Conservation (phyloP, 2,888 invertebrate species). For the Selenia dentaria region DNA sequence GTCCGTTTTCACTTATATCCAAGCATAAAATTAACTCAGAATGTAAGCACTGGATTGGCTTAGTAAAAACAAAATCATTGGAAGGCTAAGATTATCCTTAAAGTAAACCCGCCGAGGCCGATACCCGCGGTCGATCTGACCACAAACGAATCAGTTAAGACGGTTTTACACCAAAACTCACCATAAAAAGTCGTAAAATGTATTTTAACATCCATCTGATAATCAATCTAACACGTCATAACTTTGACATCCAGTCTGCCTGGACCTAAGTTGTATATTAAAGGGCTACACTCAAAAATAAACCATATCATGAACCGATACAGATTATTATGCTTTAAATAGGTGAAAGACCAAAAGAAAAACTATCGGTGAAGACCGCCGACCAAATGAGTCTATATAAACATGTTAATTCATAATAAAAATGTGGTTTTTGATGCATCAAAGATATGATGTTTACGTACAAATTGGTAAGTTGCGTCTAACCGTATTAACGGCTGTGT, state of each 20-base stretch:
- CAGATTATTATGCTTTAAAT: slow-evolving; percentile 33
- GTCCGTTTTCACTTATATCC: too few relatives aligned
- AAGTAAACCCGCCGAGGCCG: slow-evolving; percentile 24
- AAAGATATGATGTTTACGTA: slow-evolving; percentile 65
- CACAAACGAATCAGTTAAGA: slow-evolving; percentile 73
- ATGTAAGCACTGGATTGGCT: too few relatives aligned
- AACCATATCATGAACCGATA: slow-evolving; percentile 37
- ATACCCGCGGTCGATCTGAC: slow-evolving; percentile 48
- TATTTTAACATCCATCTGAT: slow-evolving; percentile 85
- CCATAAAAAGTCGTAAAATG: slow-evolving; percentile 82
- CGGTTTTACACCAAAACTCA: slow-evolving; percentile 71
- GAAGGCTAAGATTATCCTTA: slow-evolving; percentile 26
- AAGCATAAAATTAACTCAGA: too few relatives aligned
- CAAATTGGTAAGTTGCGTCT: slow-evolving; percentile 68
- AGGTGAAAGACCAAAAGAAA: slow-evolving; percentile 53
- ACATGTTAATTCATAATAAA: slow-evolving; percentile 83
- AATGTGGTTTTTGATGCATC: slow-evolving; percentile 61
- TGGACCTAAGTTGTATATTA: slow-evolving; percentile 62
- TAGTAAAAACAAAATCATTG: too few relatives aligned
- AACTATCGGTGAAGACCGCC: slow-evolving; percentile 59
- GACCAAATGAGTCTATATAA: slow-evolving; percentile 78
- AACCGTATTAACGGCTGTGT: slow-evolving; percentile 58
- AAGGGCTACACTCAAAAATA: slow-evolving; percentile 34
- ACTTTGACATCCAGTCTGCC: slow-evolving; percentile 81
- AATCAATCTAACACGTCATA: slow-evolving; percentile 86